phyloP scores from a whole-genome alignment of 2,888 invertebrate species.

The Xylophagus ater region DNA sequence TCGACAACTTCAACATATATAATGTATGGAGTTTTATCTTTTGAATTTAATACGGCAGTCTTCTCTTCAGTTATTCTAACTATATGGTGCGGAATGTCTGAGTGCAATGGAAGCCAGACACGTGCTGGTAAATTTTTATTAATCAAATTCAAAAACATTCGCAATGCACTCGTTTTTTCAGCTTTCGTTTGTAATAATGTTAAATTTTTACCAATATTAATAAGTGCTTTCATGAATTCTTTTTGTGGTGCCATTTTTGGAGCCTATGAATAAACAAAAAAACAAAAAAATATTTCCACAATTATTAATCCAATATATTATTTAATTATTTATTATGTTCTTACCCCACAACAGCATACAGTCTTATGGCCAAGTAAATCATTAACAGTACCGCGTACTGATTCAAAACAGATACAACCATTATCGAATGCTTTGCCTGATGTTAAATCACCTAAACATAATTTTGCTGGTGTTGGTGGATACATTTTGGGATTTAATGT shows the following conservation, averaged over 20 bases:
- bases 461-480: slow-evolving; percentile 43
- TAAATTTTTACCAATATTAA: slow-evolving; percentile 73
- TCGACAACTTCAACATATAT: slow-evolving; percentile 96
- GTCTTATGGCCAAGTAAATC: slow-evolving; percentile 65
- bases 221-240: slow-evolving; percentile 79
- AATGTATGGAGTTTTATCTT: slow-evolving; percentile 83
- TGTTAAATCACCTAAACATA: slow-evolving; percentile 78
- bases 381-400: slow-evolving; percentile 67
- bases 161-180: slow-evolving; percentile 80
- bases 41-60: slow-evolving; percentile 96
- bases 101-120: slow-evolving; percentile 93
- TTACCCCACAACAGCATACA: slow-evolving; percentile 64
- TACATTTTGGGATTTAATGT: slow-evolving; percentile 30
- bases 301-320: not conserved
- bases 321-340: slow-evolving; percentile 22
- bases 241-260: slow-evolving; percentile 72
- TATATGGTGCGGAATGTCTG: slow-evolving; percentile 76
- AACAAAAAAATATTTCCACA: slow-evolving; percentile 5
- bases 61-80: slow-evolving; percentile 94
- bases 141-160: slow-evolving; percentile 84
- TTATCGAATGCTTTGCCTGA: slow-evolving; percentile 95
- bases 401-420: slow-evolving; percentile 85
- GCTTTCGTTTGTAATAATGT: slow-evolving; percentile 78
- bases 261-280: slow-evolving; percentile 44
- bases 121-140: slow-evolving; percentile 96